Base-by-base conservation (phyloP, 1,140 invertebrate species). In the Brevipalpus yothersi region DNA sequence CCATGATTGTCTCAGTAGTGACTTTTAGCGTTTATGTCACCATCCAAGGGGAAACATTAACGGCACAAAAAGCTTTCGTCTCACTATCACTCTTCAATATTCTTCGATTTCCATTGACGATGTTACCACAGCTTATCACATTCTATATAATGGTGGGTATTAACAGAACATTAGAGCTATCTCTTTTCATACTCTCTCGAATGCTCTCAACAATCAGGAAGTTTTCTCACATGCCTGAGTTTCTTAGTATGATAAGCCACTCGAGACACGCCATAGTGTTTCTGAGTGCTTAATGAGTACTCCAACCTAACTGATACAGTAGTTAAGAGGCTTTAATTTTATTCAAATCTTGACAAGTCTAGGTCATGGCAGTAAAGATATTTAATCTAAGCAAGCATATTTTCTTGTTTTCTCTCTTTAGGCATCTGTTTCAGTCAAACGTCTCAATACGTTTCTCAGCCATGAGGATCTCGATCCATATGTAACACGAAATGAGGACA, bases 21-120 rank as follows among this genome's bases (percentile, higher is more conserved):
- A 65, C 69, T 4, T 72, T 71, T 64, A 65, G 65, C 23, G 65
- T 67, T 4, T 78, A 74, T 67, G 70, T 77, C 5, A 43, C 77
- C 21, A 70, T 72, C 61, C 63, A 70, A 43, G 63, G 70, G 39
- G 21, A 72, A 41, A 19, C 86, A 59, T 66, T 79, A 41, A 74
- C 76, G 67, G 72, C 78, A n/a, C 68, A 77, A 66, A 77, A 75
- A 63, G 77, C 76, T n/a, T 79, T 81, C 71, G 78, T 81, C 12
- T 75, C 77, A 21, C 65, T 80, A 40, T 69, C 76, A 31, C 65
- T 79, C 9, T 79, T 79, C 66, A 78, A 80, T 66, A 74, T 79
- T 67, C 79, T 98, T 65, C 80, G 91, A 69, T 93, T 95, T 9
- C 61, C 60, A 23, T 66, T 72, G 19, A 72, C 56, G 2, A 41